These are phyloP conservation scores for Dicentrarchus labrax DNA, from an alignment of 2,113 vertebrate genomes.

Conservation along the genomic window DNA sequence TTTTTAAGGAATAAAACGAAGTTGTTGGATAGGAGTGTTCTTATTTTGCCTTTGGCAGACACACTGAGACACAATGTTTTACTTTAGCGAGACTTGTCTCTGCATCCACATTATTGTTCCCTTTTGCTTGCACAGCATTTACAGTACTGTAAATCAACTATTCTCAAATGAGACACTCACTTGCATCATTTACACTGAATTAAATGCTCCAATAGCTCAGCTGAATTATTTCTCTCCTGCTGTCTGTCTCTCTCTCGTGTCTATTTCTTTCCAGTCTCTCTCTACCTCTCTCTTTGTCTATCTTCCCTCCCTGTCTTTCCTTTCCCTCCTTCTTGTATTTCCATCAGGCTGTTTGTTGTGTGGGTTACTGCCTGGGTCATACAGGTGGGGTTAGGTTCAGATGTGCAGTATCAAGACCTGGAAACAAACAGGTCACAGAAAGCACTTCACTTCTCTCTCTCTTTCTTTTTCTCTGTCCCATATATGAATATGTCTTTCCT, in stretches of 20 bases:
- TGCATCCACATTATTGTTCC: not conserved
- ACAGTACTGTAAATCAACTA: constrained; percentile 7
- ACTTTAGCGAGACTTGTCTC: not conserved
- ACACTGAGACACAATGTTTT: not conserved
- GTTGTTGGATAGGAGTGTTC: not conserved
- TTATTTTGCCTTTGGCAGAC: constrained; percentile 18
- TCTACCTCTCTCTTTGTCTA: not conserved
- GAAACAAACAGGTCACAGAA: not conserved
- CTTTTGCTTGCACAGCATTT: not conserved
- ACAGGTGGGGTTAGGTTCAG: not conserved
- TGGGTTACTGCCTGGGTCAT: not conserved
- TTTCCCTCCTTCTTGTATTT: not conserved
- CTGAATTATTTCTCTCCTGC: not conserved
- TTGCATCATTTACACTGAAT: constrained; percentile 3
- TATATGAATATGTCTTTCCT: not conserved
- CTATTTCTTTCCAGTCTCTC: not conserved
- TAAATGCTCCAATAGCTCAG: not conserved
- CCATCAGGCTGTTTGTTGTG: not conserved
- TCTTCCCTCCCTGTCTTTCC: not conserved
- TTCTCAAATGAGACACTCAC: constrained; percentile 16
- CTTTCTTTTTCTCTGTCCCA: not conserved
- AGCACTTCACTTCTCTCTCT: not conserved
- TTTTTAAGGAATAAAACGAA: not conserved
- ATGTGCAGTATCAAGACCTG: not conserved
- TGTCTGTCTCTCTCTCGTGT: not conserved